These are phyloP conservation scores for Caenorhabditis latens DNA, from an alignment of 1,140 invertebrate genomes.

Conservation along the genomic window DNA sequence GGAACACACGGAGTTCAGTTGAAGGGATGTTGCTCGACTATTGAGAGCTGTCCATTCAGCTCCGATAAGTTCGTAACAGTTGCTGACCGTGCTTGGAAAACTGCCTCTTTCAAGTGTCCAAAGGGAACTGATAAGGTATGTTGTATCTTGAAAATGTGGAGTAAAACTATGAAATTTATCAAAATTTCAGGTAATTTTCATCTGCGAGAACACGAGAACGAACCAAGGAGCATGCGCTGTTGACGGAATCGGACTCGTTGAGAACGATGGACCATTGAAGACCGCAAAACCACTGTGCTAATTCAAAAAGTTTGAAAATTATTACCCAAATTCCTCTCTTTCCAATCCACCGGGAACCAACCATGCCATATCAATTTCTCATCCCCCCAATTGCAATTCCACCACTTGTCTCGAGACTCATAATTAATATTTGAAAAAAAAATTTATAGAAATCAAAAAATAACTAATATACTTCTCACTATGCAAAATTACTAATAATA, in stretches of 20 bases:
- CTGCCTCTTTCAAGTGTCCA: slow-evolving; percentile 73
- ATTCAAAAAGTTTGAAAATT: neutral
- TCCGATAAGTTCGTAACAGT: slow-evolving; percentile 77
- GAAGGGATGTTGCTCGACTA: slow-evolving; percentile 71
- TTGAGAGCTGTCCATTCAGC: slow-evolving; percentile 74
- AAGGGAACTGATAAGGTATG: slow-evolving; percentile 75
- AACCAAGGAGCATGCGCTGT: slow-evolving; percentile 77
- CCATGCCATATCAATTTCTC: slow-evolving; percentile 56
- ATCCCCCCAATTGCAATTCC: slow-evolving; percentile 42
- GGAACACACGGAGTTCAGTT: slow-evolving; percentile 77
- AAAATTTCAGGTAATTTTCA: slow-evolving; percentile 74
- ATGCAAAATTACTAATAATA: slow-evolving; percentile 55
- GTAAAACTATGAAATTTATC: neutral
- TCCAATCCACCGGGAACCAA: slow-evolving; percentile 52
- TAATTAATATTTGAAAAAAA: slow-evolving; percentile 20
- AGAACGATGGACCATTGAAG: slow-evolving; percentile 64
- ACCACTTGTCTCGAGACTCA: slow-evolving; percentile 47
- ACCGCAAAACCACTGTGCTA: slow-evolving; percentile 64
- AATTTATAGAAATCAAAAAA: neutral
- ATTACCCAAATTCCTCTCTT: neutral
- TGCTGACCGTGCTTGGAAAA: slow-evolving; percentile 75
- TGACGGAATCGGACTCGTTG: slow-evolving; percentile 76
- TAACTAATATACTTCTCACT: slow-evolving; percentile 35
- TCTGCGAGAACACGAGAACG: slow-evolving; percentile 77
- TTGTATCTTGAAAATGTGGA: neutral